Evolutionary conservation across 2,797 vertebrate genomes (phyloP).

Genomic region (Chiloscyllium punctatum): DNA sequence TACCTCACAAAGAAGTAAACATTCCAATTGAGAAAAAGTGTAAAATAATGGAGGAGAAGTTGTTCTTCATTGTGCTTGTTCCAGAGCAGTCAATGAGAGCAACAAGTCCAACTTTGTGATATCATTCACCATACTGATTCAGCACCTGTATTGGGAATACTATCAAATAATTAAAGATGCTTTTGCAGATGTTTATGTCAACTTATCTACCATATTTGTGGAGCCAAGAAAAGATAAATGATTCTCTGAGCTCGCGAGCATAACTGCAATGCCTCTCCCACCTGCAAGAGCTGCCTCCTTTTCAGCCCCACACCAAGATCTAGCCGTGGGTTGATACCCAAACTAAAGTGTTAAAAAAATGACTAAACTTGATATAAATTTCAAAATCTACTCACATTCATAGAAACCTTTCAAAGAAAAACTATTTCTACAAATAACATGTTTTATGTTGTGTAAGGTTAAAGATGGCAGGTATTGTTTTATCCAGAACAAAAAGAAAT

Average conservation of each 20-base stretch:
- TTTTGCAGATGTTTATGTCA: neutral
- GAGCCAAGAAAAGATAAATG: neutral
- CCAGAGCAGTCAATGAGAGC: neutral
- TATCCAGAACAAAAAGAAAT: neutral
- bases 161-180: neutral
- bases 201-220: neutral
- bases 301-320: neutral
- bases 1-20: too few species aligned
- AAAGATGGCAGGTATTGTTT: neutral
- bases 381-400: neutral
- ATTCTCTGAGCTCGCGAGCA: neutral
- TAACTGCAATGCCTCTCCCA: neutral
- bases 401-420: neutral
- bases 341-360: neutral
- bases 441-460: neutral
- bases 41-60: neutral
- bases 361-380: neutral
- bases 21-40: neutral
- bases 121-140: neutral
- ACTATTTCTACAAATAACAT: neutral
- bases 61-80: neutral
- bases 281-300: neutral
- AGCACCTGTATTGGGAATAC: neutral
- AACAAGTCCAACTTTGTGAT: neutral
- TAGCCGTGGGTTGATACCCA: neutral